Evolutionary conservation across 2,888 invertebrate genomes (phyloP).

Genomic region (Pollenia angustigena): DNA sequence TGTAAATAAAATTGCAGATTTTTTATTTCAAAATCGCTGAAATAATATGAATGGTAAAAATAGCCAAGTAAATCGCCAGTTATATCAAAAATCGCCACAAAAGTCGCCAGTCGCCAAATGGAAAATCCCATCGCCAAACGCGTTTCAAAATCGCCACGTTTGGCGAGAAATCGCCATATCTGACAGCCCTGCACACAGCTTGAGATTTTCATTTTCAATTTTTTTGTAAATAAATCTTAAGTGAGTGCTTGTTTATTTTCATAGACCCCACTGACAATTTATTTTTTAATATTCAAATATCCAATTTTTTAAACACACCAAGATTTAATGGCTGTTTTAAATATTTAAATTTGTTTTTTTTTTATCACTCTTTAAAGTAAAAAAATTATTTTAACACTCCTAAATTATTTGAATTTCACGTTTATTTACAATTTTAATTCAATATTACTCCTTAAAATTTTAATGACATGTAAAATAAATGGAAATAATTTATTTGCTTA

Average conservation of each 20-base stretch:
- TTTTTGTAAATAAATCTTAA: constrained; percentile 29
- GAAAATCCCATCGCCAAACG: no score
- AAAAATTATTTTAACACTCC: no score
- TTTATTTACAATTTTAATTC: constrained; percentile 5
- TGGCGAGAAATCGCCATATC: no score
- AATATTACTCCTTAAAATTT: constrained; percentile 8
- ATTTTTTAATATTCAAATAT: constrained; percentile 8
- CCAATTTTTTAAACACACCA: neutral
- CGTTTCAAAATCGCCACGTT: no score
- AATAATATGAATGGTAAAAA: no score
- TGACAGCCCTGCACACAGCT: no score
- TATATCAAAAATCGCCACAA: no score
- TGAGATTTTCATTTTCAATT: constrained; percentile 15
- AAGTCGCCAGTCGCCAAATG: no score
- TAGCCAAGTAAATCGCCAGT: no score
- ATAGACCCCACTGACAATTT: constrained; percentile 51
- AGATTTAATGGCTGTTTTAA: neutral
- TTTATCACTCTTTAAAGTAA: no score
- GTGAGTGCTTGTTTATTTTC: neutral
- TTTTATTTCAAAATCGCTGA: no score
- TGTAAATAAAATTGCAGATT: no score
- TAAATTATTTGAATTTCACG: neutral
- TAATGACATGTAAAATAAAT: constrained; percentile 28
- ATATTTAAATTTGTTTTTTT: neutral
- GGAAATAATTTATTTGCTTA: constrained; percentile 30